phyloP scores from a whole-genome alignment of 2,113 vertebrate genomes.

The Tachuris rubrigastra region DNA sequence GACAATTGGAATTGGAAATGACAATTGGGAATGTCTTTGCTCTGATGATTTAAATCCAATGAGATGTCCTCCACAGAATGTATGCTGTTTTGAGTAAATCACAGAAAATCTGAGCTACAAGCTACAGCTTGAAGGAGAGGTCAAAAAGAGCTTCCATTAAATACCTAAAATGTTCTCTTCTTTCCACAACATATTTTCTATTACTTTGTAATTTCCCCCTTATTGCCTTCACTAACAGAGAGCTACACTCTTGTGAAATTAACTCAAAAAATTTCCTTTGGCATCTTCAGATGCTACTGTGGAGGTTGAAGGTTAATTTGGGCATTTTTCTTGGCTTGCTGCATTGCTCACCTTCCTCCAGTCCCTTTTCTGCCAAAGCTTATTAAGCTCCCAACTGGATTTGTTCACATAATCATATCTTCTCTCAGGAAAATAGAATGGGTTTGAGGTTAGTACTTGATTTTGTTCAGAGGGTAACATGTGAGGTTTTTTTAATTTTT shows the following conservation, averaged over 20 bases:
- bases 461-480: not conserved
- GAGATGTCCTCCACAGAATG: not conserved
- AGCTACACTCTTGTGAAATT: not conserved
- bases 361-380: not conserved
- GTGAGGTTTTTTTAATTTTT: not conserved
- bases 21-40: not conserved
- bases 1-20: not conserved
- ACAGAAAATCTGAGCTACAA: not conserved
- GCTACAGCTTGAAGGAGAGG: not conserved
- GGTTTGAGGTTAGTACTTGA: not conserved
- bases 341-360: not conserved
- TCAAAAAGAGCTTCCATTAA: not conserved
- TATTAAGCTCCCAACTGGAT: slow-evolving; percentile 7
- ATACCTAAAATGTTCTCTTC: not conserved
- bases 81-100: not conserved
- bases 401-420: slow-evolving; percentile 15
- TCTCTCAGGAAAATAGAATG: slow-evolving; percentile 14
- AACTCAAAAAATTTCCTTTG: not conserved
- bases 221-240: not conserved
- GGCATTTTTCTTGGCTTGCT: slow-evolving; percentile 2
- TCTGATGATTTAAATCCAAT: not conserved
- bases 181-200: not conserved
- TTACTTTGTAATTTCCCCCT: not conserved
- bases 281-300: not conserved
- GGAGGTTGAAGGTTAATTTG: slow-evolving; percentile 31